Percentiles rank a stretch among this genome's conserved stretches.
Evolutionary conservation across 2,113 vertebrate genomes (phyloP).

Genomic region (Bombycilla garrulus): DNA sequence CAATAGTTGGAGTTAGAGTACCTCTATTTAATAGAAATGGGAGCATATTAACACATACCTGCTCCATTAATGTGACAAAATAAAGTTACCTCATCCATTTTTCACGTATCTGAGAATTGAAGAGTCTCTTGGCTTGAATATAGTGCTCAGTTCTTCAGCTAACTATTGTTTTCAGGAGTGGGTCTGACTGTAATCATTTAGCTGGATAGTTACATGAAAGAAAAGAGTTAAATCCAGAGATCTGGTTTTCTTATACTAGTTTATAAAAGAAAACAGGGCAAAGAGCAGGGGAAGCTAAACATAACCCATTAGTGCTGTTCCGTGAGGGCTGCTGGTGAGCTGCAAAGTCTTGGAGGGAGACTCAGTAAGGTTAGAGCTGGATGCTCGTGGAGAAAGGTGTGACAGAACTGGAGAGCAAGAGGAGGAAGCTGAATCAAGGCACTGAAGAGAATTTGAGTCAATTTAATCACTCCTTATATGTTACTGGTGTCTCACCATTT

Average conservation of each 20-base stretch:
- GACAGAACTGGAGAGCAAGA: background rate
- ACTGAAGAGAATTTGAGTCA: background rate
- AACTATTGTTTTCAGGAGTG: background rate
- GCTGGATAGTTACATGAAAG: background rate
- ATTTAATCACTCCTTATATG: background rate
- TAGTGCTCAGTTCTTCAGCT: background rate
- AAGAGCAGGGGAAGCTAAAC: constrained; percentile 50
- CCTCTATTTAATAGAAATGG: background rate
- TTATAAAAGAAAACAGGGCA: constrained; percentile 17
- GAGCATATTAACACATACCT: background rate
- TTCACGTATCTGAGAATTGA: background rate
- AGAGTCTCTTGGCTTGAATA: background rate
- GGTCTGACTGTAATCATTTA: background rate
- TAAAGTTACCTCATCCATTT: background rate
- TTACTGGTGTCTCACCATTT: background rate
- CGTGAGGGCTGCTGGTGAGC: background rate
- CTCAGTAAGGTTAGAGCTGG: background rate
- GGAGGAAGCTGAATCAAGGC: background rate
- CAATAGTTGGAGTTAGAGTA: background rate
- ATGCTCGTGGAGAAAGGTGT: background rate
- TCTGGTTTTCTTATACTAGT: background rate
- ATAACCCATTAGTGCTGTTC: background rate
- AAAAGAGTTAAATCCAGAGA: constrained; percentile 8
- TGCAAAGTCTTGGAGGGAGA: background rate
- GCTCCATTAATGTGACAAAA: background rate